A percentile compares a stretch with the other conserved stretches of the same genome.
Conservation (phyloP, 2,113 vertebrate genomes). For the Planiliza haematocheilus region DNA sequence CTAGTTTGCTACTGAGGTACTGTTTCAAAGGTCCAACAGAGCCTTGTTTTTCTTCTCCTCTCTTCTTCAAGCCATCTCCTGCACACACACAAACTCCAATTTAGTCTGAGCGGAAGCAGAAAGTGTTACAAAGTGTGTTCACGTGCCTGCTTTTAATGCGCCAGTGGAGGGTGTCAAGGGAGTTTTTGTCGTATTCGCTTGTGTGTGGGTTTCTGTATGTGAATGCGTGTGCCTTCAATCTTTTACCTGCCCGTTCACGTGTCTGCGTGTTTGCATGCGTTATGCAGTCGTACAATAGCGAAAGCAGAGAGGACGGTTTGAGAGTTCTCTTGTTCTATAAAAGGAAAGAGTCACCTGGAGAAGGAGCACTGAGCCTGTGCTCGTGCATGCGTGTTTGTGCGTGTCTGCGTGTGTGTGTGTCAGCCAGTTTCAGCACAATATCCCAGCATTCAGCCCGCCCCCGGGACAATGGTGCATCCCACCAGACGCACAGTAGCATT, state of each 20-base stretch:
- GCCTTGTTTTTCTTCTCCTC: slow-evolving; percentile 14
- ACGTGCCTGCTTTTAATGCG: slow-evolving; percentile 24
- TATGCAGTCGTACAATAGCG: slow-evolving; percentile 50
- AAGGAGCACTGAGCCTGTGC: slow-evolving; percentile 48
- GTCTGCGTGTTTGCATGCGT: slow-evolving; percentile 30
- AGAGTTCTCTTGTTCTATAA: slow-evolving; percentile 59
- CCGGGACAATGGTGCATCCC: slow-evolving; percentile 75
- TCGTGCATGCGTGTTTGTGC: slow-evolving; percentile 14
- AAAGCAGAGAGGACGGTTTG: slow-evolving; percentile 48
- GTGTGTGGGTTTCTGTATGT: neutral
- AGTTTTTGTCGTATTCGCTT: slow-evolving; percentile 1
- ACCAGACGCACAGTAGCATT: slow-evolving; percentile 78
- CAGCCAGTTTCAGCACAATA: slow-evolving; percentile 70
- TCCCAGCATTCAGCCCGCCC: slow-evolving; percentile 71
- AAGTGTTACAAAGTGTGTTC: slow-evolving; percentile 42
- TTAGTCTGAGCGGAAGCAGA: slow-evolving; percentile 40
- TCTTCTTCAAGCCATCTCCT: slow-evolving; percentile 25
- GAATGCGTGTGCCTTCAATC: neutral
- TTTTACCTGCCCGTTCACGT: neutral
- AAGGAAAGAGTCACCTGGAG: slow-evolving; percentile 76
- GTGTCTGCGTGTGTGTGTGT: slow-evolving; percentile 46
- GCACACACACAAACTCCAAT: slow-evolving; percentile 45
- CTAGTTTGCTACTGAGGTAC: slow-evolving; percentile 36
- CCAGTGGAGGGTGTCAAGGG: slow-evolving; percentile 30
- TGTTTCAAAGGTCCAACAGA: slow-evolving; percentile 35